Evolutionary conservation across 1,140 invertebrate genomes (phyloP), one percentile per base, ranked within the genome.

Genomic region (Aphidius ervi): DNA sequence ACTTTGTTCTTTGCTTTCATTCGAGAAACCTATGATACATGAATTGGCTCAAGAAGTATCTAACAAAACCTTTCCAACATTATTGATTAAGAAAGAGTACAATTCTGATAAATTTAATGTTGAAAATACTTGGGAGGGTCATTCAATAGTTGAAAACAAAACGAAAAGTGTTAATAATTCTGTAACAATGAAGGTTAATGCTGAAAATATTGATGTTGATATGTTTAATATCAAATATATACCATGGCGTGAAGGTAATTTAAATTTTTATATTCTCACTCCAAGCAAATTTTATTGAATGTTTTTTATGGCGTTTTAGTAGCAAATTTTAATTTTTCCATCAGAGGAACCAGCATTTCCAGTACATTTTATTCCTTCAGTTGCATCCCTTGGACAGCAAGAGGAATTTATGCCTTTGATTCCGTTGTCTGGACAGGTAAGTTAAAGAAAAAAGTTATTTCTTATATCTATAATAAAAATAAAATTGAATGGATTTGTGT

Each of bases 391-490:
- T n/a, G 65, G 58, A 61, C 64, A 63, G n/a, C 52, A 56, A 1
- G 46, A 45, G 39, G 67, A 72, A 45, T 39, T 16, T 1, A 39
- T 45, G 39, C 49, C 47, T 23, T 40, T 62, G 20, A 75, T 74
- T 4, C 77, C 77, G 31, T 63, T 70, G 46, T 77, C 76, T 37
- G 77, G 77, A 0, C 75, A 78, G 65, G 76, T 79, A 66, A 46
- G 57, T 54, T 31, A 3, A 31, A 31, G 4, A 31, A 31, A 31
- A 42, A 23, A 41, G n/a, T 56, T 46, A 58, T 59, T 48, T 16
- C 16, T 16, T 16, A 60, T 59, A 54, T 57, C 37, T 52, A 31
- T 31, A 1, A 31, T 31, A 31, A 31, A 31, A 31, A 31, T 31
- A 31, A 31, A 31, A 3, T 31, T 31, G 2, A 41, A 60, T 43